Evolutionary conservation across 2,113 vertebrate genomes (phyloP).

Genomic region (Heterotis niloticus): DNA sequence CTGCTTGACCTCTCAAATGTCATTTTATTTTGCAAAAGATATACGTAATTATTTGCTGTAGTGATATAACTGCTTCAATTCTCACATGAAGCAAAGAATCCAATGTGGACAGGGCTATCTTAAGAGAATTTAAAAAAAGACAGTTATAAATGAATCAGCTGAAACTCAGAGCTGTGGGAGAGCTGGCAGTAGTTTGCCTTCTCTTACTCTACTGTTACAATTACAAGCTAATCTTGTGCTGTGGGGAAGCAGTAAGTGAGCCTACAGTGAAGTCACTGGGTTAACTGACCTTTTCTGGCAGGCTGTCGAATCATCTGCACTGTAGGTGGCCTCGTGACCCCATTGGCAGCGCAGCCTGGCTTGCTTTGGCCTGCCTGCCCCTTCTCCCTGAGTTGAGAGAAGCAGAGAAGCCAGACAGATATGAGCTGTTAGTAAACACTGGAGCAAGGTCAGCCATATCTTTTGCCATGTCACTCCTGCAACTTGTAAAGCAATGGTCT

Average conservation of each 20-base stretch:
- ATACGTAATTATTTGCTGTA: neutral
- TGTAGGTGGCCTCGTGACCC: constrained; percentile 54
- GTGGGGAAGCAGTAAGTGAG: no score
- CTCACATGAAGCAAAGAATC: neutral
- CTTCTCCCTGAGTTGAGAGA: constrained; percentile 43
- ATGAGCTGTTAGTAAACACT: neutral
- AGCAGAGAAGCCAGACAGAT: neutral
- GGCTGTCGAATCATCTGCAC: constrained; percentile 53
- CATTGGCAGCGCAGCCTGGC: constrained; percentile 56
- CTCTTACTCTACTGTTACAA: no score
- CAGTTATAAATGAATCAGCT: no score
- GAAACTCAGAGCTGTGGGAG: no score
- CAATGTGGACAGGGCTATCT: neutral
- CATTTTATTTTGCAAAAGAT: neutral
- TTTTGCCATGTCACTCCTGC: neutral
- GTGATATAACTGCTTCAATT: neutral
- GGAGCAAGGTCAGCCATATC: neutral
- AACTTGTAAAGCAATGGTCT: no score
- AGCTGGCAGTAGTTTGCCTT: no score
- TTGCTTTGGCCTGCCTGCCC: constrained; percentile 31
- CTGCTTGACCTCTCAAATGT: neutral
- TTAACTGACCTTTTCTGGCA: constrained; percentile 68
- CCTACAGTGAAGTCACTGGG: no score
- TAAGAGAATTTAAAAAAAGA: no score
- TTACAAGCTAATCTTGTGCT: no score